These are phyloP conservation scores for Callyntrura guangdongensis DNA, from an alignment of 2,888 invertebrate genomes.

Conservation along the genomic window DNA sequence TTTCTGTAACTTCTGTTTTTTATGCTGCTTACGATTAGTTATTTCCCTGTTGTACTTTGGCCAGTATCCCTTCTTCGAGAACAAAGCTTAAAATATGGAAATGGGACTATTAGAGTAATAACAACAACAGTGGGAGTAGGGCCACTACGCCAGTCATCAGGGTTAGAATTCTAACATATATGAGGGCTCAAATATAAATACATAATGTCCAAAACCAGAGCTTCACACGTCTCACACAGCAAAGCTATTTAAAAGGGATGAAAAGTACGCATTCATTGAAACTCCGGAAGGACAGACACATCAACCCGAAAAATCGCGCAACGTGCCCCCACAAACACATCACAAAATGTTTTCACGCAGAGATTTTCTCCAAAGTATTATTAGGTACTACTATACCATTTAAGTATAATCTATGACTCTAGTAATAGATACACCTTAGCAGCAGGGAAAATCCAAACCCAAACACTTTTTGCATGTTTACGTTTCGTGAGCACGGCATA, in stretches of 20 bases:
- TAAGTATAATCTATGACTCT: neutral
- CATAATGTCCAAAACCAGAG: no score
- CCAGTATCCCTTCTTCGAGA: neutral
- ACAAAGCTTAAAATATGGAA: neutral
- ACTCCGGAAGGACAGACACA: neutral
- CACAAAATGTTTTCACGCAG: neutral
- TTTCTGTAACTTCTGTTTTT: neutral
- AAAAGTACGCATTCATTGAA: constrained; percentile 21
- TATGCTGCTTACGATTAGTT: neutral
- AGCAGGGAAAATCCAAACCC: neutral
- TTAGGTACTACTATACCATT: neutral
- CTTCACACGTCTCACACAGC: neutral
- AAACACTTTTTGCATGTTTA: constrained; percentile 20
- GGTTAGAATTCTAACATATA: neutral
- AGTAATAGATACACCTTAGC: neutral
- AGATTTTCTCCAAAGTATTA: neutral
- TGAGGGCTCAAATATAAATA: no score
- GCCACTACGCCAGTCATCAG: neutral
- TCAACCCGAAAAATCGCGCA: constrained; percentile 2
- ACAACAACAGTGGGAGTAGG: neutral
- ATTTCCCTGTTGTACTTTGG: neutral
- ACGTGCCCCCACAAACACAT: neutral
- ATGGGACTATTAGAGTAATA: neutral
- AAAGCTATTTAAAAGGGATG: constrained; percentile 27
- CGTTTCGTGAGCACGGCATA: constrained; percentile 42